Conservation (phyloP, 2,888 invertebrate genomes). For the Sicus ferrugineus region DNA sequence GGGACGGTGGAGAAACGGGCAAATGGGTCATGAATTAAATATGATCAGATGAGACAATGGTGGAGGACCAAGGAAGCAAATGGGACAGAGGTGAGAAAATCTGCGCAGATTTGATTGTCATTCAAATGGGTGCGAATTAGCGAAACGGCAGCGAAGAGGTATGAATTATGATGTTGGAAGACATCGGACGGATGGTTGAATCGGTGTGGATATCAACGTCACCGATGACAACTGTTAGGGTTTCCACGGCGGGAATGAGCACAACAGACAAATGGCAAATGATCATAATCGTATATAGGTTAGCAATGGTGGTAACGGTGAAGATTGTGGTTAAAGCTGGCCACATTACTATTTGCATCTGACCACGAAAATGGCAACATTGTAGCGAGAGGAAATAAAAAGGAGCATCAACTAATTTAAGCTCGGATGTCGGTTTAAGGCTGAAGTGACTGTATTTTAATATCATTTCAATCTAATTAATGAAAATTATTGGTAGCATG, state of each 20-base stretch:
- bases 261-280: slow-evolving; percentile 16
- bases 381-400: too few relatives aligned
- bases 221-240: slow-evolving; percentile 18
- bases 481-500: too few relatives aligned
- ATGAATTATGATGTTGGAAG: slow-evolving; percentile 7
- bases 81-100: slow-evolving; percentile 31
- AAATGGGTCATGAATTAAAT: slow-evolving; percentile 31
- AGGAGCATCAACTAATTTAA: too few relatives aligned
- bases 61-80: slow-evolving; percentile 22
- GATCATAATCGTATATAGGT: neutral
- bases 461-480: too few relatives aligned
- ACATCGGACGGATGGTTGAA: slow-evolving; percentile 6
- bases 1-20: neutral
- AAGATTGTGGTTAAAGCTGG: neutral
- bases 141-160: neutral
- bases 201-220: slow-evolving; percentile 21
- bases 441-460: too few relatives aligned
- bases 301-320: neutral
- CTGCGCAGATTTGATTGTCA: slow-evolving; percentile 22
- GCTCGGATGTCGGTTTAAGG: too few relatives aligned
- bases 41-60: slow-evolving; percentile 10
- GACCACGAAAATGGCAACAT: too few relatives aligned
- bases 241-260: slow-evolving; percentile 7
- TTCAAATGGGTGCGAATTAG: slow-evolving; percentile 1
- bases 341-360: too few relatives aligned